Base-by-base conservation (phyloP, 2,888 invertebrate genomes). In the Andrena praecox region DNA sequence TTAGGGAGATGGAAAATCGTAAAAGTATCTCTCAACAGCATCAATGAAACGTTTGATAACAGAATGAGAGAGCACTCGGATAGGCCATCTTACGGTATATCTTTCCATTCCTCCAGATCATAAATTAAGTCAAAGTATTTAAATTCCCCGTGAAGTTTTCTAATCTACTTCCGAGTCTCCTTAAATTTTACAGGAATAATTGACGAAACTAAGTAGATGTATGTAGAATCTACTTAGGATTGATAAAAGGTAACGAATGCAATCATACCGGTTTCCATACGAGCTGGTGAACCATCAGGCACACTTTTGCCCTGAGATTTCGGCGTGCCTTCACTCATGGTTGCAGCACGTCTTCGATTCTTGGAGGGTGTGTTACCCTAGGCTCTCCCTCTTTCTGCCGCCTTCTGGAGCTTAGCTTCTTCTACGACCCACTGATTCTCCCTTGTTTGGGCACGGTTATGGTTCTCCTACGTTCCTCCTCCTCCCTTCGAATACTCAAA, bases 291-390 rank as follows among this genome's bases (percentile, higher is more conserved):
- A 72, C 90, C 89, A 76, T 91, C 91, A 79, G 85, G 80, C 70
- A 85, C 84, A 63, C 85, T 89, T 83, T 88, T 90, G 79, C 79
- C 85, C 81, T 86, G 89, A 77, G 90, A 90, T 85, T 92, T 91
- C 73, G 89, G 87, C 73, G 91, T 86, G 86, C 90, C 89, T 80
- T 91, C 93, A 85, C 89, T 92, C 93, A 93, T 93, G 89, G 82
- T 88, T 89, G 64, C 75, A 77, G 69, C 73, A 66, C 68, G 79
- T 82, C 78, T 81, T 85, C 84, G 85, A 81, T 88, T 77, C 69
- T 82, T 72, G 31, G 62, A 20, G 60, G 71, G 52, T 59, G 77
- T 29, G 70, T 71, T 70, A 74, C 63, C 50, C 77, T 66, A 79
- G 70, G 24, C 77, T 81, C 77, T 81, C 80, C 77, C 81, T 69